A percentile compares a stretch with the other conserved stretches of the same genome.
Evolutionary conservation across 92 coral and sea anemone species (phyloP).

Genomic region (Nematostella vectensis): DNA sequence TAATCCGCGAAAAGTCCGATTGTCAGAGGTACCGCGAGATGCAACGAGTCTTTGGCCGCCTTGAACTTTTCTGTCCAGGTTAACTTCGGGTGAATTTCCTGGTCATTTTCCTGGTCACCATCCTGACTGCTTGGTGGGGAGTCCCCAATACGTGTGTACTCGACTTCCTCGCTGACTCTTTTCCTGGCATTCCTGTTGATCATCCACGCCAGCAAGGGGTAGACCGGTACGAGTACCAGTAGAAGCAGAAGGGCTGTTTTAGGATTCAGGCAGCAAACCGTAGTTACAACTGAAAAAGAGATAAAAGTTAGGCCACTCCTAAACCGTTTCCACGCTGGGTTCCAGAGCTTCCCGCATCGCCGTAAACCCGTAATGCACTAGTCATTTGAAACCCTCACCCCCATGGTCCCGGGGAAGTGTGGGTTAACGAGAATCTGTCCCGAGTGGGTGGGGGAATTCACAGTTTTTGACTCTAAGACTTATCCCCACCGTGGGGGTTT

Average conservation of each 20-base stretch:
- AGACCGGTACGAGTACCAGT: slow-evolving; percentile 17
- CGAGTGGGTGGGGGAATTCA: too few species aligned
- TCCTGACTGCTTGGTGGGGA: too few species aligned
- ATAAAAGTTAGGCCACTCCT: too few species aligned
- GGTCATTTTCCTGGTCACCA: slow-evolving; percentile 4
- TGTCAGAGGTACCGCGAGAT: slow-evolving; percentile 10
- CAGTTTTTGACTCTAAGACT: too few species aligned
- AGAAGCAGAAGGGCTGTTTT: slow-evolving; percentile 23
- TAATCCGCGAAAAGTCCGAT: slow-evolving; percentile 22
- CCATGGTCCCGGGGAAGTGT: too few species aligned
- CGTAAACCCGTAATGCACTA: too few species aligned
- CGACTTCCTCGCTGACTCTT: background rate
- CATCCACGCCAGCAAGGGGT: slow-evolving; percentile 21
- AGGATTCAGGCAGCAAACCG: slow-evolving; percentile 21
- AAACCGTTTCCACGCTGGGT: too few species aligned
- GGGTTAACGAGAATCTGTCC: too few species aligned
- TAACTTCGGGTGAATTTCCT: background rate
- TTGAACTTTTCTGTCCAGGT: slow-evolving; percentile 21
- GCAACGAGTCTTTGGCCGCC: slow-evolving; percentile 7
- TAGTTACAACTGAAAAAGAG: slow-evolving; percentile 15
- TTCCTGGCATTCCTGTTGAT: slow-evolving; percentile 4
- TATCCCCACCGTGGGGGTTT: too few species aligned
- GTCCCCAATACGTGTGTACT: slow-evolving; percentile 18
- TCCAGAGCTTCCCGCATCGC: too few species aligned
- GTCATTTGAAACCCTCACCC: too few species aligned